Evolutionary conservation across 2,113 vertebrate genomes (phyloP), one percentile per base, ranked within the genome.

Genomic region (Maylandia zebra): DNA sequence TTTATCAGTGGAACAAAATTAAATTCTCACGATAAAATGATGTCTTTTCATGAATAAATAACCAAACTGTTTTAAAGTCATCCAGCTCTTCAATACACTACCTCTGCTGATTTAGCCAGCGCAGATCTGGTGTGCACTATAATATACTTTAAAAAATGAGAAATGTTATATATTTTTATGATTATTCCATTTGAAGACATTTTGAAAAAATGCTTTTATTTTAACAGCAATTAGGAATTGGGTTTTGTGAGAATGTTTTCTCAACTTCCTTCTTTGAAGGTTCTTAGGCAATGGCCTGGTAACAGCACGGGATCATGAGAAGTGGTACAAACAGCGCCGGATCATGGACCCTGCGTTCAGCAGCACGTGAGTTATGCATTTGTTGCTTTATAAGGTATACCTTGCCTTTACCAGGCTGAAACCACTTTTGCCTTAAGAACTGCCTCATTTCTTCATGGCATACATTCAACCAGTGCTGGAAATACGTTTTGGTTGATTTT

Each of bases 311-410:
- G 86, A 98, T 91, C 96, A 98, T 3, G 96, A 98, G 5, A 89
- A 90, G 4, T 99, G 98, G 98, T 97, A 95, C 89, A 98, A 97
- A 81, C 98, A 99, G 88, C 94, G 98, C 4, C 95, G 94, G 10
- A 96, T 98, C 85, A 97, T 99, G 96, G 98, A 99, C 87, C 96
- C 97, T 5, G 97, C 97, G 2, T 98, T 99, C 86, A 98, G 97
- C 91, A 96, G 96, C 86, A 92, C 91, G 98, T 98, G 92, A 97
- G 97, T 92, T 48, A 14, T 78, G 27, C 13, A 30, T 9, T 30
- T 59, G 2, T 59, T 30, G 56, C 7, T 30, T 9, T 9, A 59
- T 59, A 59, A 30, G 0, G 56, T 59, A 30, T 30, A 59, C 56
- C 0, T 59, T 59, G 27, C 14, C 27, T 32, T 59, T 2, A 59